Base-by-base conservation (phyloP, 2,888 invertebrate genomes). In the Ashinkailepas kermadecensis region DNA sequence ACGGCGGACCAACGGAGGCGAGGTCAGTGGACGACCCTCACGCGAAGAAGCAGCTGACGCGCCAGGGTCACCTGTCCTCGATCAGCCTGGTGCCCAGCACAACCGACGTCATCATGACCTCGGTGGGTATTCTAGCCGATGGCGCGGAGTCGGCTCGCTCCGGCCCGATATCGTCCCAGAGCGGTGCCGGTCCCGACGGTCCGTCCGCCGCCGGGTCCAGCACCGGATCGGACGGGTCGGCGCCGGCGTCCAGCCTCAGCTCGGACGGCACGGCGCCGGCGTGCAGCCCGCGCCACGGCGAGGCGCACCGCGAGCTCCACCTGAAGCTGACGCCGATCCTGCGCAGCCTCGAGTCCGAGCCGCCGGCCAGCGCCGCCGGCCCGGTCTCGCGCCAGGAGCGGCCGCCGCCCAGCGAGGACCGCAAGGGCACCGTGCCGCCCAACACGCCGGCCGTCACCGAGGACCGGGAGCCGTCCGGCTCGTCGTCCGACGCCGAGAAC, bases 321-420 rank as follows among this genome's bases (percentile, higher is more conserved):
- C 70, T 70, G 39, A 70, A 70, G 70, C 70, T 70, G 13, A 70
- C 70, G 18, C 70, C 70, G 18, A 70, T 70, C 39, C 70, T 70
- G 15, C 39, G 54, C 39, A 70, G 70, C 54, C 70, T 70, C 39
- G 39, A 70, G 70, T 54, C 70, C 54, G 54, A 70, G 25, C 12
- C 21, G 70, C 70, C 70, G 18, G n/a, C 21, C n/a, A 18, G 54
- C 54, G 70, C 39, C 25, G 25, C 25, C 25, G 67, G 25, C 12
- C 23, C 67, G 25, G 25, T 12, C 23, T 1, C 10, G 65, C 23
- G 23, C 23, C 11, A n/a, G 23, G 11, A 25, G n/a, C 25, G 25
- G 70, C 39, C 18, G 54, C 39, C 39, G 7, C 70, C 70, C 15
- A 18, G 11, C 39, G 70, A 70, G 70, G 70, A 70, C 54, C 70